phyloP scores from a whole-genome alignment of 2,797 vertebrate species.

The Aselliscus stoliczkanus region DNA sequence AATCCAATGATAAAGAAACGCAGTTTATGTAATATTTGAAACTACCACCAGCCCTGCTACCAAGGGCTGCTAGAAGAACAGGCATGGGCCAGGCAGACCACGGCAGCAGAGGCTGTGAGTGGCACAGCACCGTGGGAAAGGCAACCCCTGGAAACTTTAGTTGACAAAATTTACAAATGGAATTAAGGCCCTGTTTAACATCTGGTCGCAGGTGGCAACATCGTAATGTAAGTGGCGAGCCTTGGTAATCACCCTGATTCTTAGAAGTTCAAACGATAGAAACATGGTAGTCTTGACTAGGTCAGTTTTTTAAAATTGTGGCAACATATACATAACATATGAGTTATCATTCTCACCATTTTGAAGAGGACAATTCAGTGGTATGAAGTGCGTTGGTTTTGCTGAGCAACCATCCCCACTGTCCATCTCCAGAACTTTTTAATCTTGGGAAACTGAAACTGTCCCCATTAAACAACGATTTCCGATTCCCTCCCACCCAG shows the following conservation, averaged over 20 bases:
- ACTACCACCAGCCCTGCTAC: background rate
- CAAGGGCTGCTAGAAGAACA: background rate
- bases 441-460: background rate
- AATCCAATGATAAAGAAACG: background rate
- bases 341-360: background rate
- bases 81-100: too few species aligned
- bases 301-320: background rate
- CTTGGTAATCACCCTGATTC: background rate
- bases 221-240: background rate
- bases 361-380: too few species aligned
- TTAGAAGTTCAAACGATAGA: background rate
- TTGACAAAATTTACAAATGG: background rate
- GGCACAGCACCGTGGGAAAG: rapidly evolving
- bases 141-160: background rate
- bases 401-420: background rate
- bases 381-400: background rate
- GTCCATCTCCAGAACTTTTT: background rate
- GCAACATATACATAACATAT: background rate
- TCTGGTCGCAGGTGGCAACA: background rate
- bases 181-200: background rate
- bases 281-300: background rate
- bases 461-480: background rate
- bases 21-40: background rate
- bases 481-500: background rate
- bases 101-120: background rate